These are phyloP conservation scores for Leptopilina drosophilae DNA, from an alignment of 2,888 invertebrate genomes.

Conservation along the genomic window DNA sequence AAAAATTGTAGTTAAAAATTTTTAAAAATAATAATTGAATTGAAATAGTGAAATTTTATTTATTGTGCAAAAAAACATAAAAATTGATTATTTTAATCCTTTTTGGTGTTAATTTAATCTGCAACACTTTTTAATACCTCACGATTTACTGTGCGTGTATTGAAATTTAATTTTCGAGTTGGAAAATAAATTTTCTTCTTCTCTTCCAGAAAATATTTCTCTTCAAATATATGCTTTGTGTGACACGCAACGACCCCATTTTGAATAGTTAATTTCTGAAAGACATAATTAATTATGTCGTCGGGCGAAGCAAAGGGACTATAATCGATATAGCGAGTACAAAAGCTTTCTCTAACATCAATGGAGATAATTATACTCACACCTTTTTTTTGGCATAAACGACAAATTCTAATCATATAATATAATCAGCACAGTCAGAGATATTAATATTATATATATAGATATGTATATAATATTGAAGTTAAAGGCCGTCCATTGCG, in stretches of 20 bases:
- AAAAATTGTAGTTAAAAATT: too few species aligned
- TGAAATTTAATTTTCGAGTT: too few species aligned
- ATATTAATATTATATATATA: not conserved
- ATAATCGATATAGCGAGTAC: constrained; percentile 69
- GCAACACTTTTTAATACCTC: too few species aligned
- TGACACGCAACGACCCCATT: constrained; percentile 13
- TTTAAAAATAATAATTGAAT: too few species aligned
- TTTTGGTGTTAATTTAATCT: too few species aligned
- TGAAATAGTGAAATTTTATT: too few species aligned
- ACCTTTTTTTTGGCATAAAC: constrained; percentile 46
- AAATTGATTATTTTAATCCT: too few species aligned
- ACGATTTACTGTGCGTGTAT: too few species aligned
- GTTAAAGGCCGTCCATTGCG: constrained; percentile 15
- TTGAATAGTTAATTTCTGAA: not conserved
- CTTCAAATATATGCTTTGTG: not conserved
- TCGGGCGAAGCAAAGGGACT: constrained; percentile 59
- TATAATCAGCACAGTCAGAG: constrained; percentile 22
- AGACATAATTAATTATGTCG: constrained; percentile 34
- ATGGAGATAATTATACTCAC: constrained; percentile 49
- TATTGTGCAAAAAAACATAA: too few species aligned
- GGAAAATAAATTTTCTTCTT: too few species aligned
- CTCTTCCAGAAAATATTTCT: too few species aligned
- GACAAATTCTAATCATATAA: constrained; percentile 43
- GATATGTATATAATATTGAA: not conserved
- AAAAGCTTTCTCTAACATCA: constrained; percentile 66